Base-by-base conservation (phyloP, 1,140 invertebrate species). In the Seison nebaliae region DNA sequence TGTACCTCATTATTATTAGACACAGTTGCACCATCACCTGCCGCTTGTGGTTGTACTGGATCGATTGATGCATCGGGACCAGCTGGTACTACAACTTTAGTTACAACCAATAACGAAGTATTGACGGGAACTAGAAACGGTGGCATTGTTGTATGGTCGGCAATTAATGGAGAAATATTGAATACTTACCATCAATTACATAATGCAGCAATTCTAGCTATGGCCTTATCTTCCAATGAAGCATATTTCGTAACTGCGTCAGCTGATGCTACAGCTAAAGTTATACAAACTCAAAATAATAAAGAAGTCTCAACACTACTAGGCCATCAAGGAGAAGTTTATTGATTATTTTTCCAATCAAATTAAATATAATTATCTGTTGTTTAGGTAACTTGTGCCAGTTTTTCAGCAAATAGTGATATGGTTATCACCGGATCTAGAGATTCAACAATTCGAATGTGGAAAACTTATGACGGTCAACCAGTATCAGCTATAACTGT, bases 201-300 rank as follows among this genome's bases (percentile, higher is more conserved):
- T n/a, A n/a, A n/a, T n/a, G n/a, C n/a, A n/a, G n/a, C n/a, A n/a
- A n/a, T n/a, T n/a, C n/a, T n/a, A n/a, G n/a, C n/a, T n/a, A n/a
- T 42, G 6, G 9, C 17, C 16, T 35, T 42, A 29, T 42, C 39
- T 4, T 8, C 19, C 11, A 30, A 36, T 30, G 22, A 28, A 12
- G 28, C 33, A 14, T 22, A 22, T 29, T 16, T 42, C n/a, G 34
- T 42, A 1, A 35, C 31, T 14, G 33, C 32, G 24, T 30, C 24
- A 22, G 30, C 15, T 14, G 39, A 42, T 36, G 33, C 26, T 6
- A 42, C 39, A 5, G 39, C 31, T 3, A 42, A 42, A 42, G 28
- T 42, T 11, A 35, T 33, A 34, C 23, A 42, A 15, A 32, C 39
- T 9, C 19, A 19, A 16, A 32, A 24, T 11, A 35, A 36, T 30